A percentile compares a stretch with the other conserved stretches of the same genome.
Conservation (phyloP, 2,797 vertebrate species). For the Gambelia wislizenii region DNA sequence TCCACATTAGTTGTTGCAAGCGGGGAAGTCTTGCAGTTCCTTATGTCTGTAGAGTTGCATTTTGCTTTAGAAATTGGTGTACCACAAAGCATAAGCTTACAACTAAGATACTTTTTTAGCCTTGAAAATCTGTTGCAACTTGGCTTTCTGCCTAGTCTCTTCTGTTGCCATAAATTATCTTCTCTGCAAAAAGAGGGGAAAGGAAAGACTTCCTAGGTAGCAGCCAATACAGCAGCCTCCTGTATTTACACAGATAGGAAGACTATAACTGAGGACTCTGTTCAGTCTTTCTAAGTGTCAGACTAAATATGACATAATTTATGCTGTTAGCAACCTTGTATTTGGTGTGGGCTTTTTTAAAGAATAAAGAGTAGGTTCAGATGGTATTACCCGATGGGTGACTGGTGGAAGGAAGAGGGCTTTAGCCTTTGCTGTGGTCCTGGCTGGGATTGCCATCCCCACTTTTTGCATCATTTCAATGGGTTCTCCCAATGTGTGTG, state of each 20-base stretch:
- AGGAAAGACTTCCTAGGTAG: not conserved
- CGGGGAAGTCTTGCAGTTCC: not conserved
- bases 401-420: too few relatives aligned
- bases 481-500: not conserved
- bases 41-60: not conserved
- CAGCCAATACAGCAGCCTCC: not conserved
- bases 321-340: not conserved
- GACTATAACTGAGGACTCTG: not conserved
- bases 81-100: conserved; percentile 8
- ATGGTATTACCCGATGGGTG: not conserved
- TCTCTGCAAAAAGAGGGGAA: not conserved
- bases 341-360: not conserved
- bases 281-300: not conserved
- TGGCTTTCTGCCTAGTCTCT: not conserved
- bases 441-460: not conserved
- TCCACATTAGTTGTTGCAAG: rapidly evolving
- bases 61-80: not conserved
- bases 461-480: not conserved
- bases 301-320: not conserved
- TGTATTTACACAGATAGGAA: not conserved
- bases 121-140: not conserved
- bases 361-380: not conserved
- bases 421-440: not conserved
- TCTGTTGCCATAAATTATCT: not conserved
- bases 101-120: not conserved